Conservation (phyloP, 2,113 vertebrate species). For the human region GRCh38 chr2:177630001-177630500, state of each 20-base stretch:
- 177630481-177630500: not conserved
- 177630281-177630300: not conserved
- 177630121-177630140: not conserved
- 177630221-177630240: not conserved
- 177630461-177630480: not conserved
- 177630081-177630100: not conserved
- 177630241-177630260: not conserved
- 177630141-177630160: not conserved
- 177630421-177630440: not conserved
- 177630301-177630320: not conserved
- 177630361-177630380: not conserved
- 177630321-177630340: not conserved
- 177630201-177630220: not conserved
- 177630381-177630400: not conserved
- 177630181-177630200: not conserved
- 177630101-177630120: not conserved
- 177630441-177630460: not conserved
- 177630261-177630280: not conserved
- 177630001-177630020: not conserved
- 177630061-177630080: not conserved
- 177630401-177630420: not conserved
- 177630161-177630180: not conserved
- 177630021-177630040: not conserved
- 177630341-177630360: not conserved
- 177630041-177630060: not conserved